A percentile compares a stretch with the other conserved stretches of the same genome.
Evolutionary conservation across 2,113 vertebrate species (phyloP).

Genomic region (Acanthochromis polyacanthus): DNA sequence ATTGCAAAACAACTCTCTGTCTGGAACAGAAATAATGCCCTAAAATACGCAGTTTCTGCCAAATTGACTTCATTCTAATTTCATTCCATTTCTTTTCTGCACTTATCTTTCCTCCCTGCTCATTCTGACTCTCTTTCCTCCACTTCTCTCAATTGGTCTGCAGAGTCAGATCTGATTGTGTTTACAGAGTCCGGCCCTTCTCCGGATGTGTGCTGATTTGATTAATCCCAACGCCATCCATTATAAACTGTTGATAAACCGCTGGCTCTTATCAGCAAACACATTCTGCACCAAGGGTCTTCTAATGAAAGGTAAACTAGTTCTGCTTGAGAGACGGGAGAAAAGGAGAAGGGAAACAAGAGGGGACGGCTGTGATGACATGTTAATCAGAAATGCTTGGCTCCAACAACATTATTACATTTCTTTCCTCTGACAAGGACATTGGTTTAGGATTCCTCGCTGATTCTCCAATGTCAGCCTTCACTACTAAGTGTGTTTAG

Average conservation of each 20-base stretch:
- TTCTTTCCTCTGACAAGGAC: conserved; percentile 60
- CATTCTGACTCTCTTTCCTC: conserved; percentile 7
- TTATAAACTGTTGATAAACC: conserved; percentile 80
- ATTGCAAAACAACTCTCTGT: conserved; percentile 43
- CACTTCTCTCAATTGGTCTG: conserved; percentile 35
- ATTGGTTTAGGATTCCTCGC: conserved; percentile 37
- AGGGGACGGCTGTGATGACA: conserved; percentile 48
- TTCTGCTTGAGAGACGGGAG: conserved; percentile 28
- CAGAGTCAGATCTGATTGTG: conserved; percentile 72
- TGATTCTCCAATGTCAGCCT: conserved; percentile 47
- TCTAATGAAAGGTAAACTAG: conserved; percentile 78
- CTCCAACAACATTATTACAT: conserved; percentile 50
- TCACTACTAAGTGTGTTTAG: conserved; percentile 62
- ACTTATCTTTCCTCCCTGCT: conserved; percentile 49
- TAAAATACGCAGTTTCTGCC: conserved; percentile 57
- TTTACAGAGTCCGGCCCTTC: conserved; percentile 68
- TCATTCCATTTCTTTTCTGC: conserved; percentile 58
- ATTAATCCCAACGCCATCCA: conserved; percentile 71
- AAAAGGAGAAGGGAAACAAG: conserved; percentile 13
- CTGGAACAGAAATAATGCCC: conserved; percentile 51
- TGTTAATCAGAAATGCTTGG: conserved; percentile 68
- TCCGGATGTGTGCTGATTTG: conserved; percentile 72
- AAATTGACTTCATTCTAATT: conserved; percentile 66
- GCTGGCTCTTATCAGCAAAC: conserved; percentile 78
- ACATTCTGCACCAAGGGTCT: conserved; percentile 68